Evolutionary conservation across 1,140 invertebrate species (phyloP).

Genomic region (Cotesia glomerata): DNA sequence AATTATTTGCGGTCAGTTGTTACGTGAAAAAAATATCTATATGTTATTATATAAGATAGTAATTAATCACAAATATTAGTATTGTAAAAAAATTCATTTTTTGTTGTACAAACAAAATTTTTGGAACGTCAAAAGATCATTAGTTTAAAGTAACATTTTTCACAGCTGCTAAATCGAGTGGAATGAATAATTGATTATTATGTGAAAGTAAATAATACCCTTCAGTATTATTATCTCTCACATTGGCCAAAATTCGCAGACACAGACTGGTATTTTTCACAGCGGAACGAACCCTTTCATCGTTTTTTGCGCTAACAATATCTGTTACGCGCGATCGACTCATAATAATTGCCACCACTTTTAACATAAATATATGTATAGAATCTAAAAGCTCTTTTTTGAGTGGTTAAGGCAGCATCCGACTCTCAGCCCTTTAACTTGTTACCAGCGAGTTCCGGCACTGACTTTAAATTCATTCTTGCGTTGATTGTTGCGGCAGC

Average conservation of each 20-base stretch:
- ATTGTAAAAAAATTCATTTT: no score
- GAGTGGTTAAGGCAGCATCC: not conserved
- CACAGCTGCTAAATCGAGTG: not conserved
- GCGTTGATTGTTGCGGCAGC: slow-evolving; percentile 19
- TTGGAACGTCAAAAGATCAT: not conserved
- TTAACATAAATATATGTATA: no score
- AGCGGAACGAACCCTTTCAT: slow-evolving; percentile 23
- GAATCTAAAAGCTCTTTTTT: slow-evolving; percentile 2
- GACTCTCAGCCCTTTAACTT: slow-evolving; percentile 4
- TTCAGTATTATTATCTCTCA: no score
- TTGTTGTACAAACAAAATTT: no score
- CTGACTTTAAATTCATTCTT: slow-evolving; percentile 59
- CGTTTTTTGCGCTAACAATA: slow-evolving; percentile 47
- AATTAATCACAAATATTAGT: no score
- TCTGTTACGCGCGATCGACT: slow-evolving; percentile 56
- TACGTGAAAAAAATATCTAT: no score
- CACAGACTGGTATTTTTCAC: not conserved
- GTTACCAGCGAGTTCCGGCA: not conserved
- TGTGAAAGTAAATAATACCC: no score
- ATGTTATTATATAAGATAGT: no score
- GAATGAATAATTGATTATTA: not conserved
- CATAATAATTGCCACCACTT: slow-evolving; percentile 51
- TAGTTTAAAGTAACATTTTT: not conserved
- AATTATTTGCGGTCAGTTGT: not conserved
- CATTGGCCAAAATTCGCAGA: not conserved